Evolutionary conservation across 1,140 invertebrate genomes (phyloP).

Genomic region (Apis florea): DNA sequence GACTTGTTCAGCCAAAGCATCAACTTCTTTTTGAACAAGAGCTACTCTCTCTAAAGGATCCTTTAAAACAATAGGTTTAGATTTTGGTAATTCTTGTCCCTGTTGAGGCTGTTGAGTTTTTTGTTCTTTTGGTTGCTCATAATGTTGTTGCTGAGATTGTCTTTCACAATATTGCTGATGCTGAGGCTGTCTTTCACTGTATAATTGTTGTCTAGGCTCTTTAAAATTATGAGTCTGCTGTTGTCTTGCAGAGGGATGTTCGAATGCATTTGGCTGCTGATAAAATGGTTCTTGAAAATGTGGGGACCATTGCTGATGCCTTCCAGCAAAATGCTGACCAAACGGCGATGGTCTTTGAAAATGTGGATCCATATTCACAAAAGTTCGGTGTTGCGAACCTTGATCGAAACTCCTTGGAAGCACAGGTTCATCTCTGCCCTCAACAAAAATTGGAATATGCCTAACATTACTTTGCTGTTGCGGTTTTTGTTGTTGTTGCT

Average conservation of each 20-base stretch:
- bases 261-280: conserved; percentile 71
- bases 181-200: conserved; percentile 17
- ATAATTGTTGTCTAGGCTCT: conserved; percentile 22
- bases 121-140: conserved; percentile 60
- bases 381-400: too few species aligned
- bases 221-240: conserved; percentile 66
- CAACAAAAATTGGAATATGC: conserved; percentile 93
- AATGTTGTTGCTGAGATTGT: conserved; percentile 59
- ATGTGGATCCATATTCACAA: conserved; percentile 63
- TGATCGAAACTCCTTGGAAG: conserved; percentile 81
- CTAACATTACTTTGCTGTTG: conserved; percentile 82
- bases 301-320: conserved; percentile 62
- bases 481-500: conserved; percentile 45
- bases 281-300: conserved; percentile 67
- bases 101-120: conserved; percentile 70
- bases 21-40: conserved; percentile 89
- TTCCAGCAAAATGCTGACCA: conserved; percentile 60
- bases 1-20: conserved; percentile 88
- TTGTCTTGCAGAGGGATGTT: conserved; percentile 64
- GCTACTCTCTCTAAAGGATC: conserved; percentile 90
- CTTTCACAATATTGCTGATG: conserved; percentile 20
- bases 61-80: conserved; percentile 80
- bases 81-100: conserved; percentile 69
- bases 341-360: conserved; percentile 69
- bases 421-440: conserved; percentile 89